Evolutionary conservation across 2,113 vertebrate genomes (phyloP), one percentile per base, ranked within the genome.

Genomic region (Abramis brama): DNA sequence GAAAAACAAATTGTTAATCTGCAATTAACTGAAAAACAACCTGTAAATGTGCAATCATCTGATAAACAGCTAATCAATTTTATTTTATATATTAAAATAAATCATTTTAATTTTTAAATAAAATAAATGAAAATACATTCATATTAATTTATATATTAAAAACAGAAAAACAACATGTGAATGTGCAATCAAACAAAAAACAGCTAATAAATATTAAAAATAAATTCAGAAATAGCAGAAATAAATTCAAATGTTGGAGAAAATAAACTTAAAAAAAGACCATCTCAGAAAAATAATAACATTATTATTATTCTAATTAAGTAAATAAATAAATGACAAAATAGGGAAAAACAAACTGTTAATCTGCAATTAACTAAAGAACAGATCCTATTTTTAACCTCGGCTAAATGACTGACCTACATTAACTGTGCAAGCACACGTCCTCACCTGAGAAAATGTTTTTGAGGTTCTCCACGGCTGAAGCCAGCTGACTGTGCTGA

Each of bases 391-490:
- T 30, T 66, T 66, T 66, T 52, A 52, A 15, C 15, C 25, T 66
- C 13, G 27, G 11, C 13, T 66, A 68, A 33, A 68, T 33, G 33
- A 39, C 7, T 3, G 5, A 21, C 52, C 30, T 21, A 21, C 19
- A 70, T 70, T 2, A 70, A 68, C 10, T 30, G 5, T 30, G 27
- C n/a, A 6, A 71, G 33, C 68, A 39, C 11, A 19, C 0, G 9
- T 6, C 17, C 81, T 89, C 89, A 99, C 98, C 98, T 87, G 98
- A 99, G 91, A 99, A 99, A 77, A 99, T 99, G 91, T 98, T 99
- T 91, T 99, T 99, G 17, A 99, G 97, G 91, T 99, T 99, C 87
- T 99, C 98, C 88, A 99, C 98, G 6, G 98, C 98, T 0, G 98
- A 97, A 11, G 98, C 98, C 57, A 99, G 93, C 90, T 99, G 98